A percentile compares a stretch with the other conserved stretches of the same genome.
Evolutionary conservation across 2,888 invertebrate genomes (phyloP).

Genomic region (Perizoma flavofasciatum): DNA sequence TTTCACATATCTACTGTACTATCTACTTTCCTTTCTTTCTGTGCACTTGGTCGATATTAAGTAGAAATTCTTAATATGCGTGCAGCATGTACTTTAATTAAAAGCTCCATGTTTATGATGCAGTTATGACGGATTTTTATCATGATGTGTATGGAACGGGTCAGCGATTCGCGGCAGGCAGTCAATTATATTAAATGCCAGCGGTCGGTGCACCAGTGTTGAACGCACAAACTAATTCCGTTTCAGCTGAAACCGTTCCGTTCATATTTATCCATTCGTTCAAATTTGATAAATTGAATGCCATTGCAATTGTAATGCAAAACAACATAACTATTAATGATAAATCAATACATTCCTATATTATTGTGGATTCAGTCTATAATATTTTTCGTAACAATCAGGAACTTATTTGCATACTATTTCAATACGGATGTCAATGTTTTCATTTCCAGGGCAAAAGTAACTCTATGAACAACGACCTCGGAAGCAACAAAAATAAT

Average conservation of each 20-base stretch:
- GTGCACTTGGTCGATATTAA: not conserved
- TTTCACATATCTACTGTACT: constrained; percentile 2
- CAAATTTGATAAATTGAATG: constrained; percentile 38
- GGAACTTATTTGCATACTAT: constrained; percentile 15
- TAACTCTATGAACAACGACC: constrained; percentile 15
- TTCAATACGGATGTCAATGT: constrained; percentile 7
- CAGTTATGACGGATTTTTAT: constrained; percentile 19
- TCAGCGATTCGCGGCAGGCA: constrained; percentile 60
- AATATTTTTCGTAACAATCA: constrained; percentile 17
- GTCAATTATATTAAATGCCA: constrained; percentile 77
- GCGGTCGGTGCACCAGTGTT: constrained; percentile 60
- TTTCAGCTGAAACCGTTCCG: constrained; percentile 40
- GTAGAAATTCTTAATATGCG: not conserved
- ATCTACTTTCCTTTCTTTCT: not conserved
- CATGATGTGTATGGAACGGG: constrained; percentile 38
- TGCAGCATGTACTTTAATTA: constrained; percentile 8
- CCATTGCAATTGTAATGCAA: constrained; percentile 20
- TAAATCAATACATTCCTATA: constrained; percentile 15
- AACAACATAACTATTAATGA: constrained; percentile 23
- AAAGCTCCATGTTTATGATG: constrained; percentile 19
- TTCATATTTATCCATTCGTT: constrained; percentile 43
- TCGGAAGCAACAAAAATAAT: constrained; percentile 37
- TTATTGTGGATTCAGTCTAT: constrained; percentile 12
- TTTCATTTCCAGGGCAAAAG: constrained; percentile 12
- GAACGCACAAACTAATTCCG: constrained; percentile 53